Evolutionary conservation across 1,140 invertebrate genomes (phyloP), one percentile per base, ranked within the genome.

Genomic region (Pygmarrhopalites habei): DNA sequence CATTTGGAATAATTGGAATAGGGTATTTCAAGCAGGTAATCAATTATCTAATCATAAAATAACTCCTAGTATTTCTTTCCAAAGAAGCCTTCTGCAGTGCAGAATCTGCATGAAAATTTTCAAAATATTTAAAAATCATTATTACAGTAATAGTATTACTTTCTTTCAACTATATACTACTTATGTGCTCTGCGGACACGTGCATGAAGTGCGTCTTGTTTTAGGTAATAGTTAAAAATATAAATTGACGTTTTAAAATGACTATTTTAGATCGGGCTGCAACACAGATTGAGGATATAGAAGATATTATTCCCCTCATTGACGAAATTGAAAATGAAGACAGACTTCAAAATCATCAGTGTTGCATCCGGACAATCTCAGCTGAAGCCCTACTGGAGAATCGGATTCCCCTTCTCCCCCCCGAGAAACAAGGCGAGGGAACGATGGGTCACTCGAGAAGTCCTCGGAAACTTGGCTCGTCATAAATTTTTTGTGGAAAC

Each of bases 401-500:
- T 32, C 7, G 29, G 3, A 26, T 55, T 7, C 51, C 51, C 10
- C 21, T 55, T 4, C 26, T 55, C 4, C 25, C 4, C 10, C 51
- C 51, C n/a, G 29, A 28, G 29, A 28, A 55, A 28, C 29, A 29
- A 29, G 23, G 23, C 10, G 29, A 10, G 51, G 23, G 51, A 55
- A 55, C 5, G 21, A 55, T 55, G 51, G 51, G 51, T 55, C 7
- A 55, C 51, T 12, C 51, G 23, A 55, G 51, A 55, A 32, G 29
- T 55, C 7, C 29, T 55, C 10, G 51, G 51, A 10, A 28, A 12
- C 21, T 19, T 55, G 5, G 25, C 51, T 12, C 14, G 23, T 4
- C 51, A 55, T 26, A 55, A 55, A 28, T 55, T 55, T 32, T 55
- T 55, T 26, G 51, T 21, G 15, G 12, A 55, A 55, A 28, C n/a